Percentiles rank a stretch among this genome's conserved stretches.
Evolutionary conservation across 1,140 invertebrate species (phyloP).

Genomic region (Trichoplusia ni): DNA sequence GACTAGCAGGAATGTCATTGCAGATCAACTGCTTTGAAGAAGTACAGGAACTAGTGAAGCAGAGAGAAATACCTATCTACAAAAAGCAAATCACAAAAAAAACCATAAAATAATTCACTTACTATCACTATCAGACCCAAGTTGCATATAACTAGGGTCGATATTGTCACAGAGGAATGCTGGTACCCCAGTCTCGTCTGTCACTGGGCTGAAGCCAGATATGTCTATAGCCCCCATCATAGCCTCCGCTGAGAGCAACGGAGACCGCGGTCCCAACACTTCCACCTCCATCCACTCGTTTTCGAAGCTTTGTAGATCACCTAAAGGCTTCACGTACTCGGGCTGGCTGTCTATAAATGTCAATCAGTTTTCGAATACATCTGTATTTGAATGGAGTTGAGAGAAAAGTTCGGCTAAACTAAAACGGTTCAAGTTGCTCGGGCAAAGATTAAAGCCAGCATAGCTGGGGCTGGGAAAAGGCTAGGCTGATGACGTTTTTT

Average conservation of each 20-base stretch:
- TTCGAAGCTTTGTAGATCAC: conserved; percentile 90
- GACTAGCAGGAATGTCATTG: too few species aligned
- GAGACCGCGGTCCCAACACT: conserved; percentile 84
- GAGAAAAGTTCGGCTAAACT: too few species aligned
- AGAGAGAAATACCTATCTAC: too few species aligned
- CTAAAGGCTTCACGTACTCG: conserved; percentile 85
- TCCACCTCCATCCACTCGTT: conserved; percentile 96
- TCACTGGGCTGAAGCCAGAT: conserved; percentile 55
- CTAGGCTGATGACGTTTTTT: too few species aligned
- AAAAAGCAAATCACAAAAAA: background rate
- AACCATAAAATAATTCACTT: conserved; percentile 34
- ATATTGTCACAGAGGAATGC: conserved; percentile 85
- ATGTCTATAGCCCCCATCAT: conserved; percentile 66
- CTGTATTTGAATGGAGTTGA: too few species aligned
- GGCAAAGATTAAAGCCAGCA: too few species aligned
- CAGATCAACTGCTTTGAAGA: too few species aligned
- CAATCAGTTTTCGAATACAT: too few species aligned
- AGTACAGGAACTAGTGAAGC: too few species aligned
- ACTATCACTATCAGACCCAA: conserved; percentile 82
- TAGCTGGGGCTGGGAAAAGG: too few species aligned
- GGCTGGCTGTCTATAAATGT: conserved; percentile 32
- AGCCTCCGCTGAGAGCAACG: conserved; percentile 74
- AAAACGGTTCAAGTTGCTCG: too few species aligned
- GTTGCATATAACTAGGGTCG: conserved; percentile 79
- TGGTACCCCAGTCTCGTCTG: conserved; percentile 83